Conservation (phyloP, 1,140 invertebrate species). For the Diorhabda carinulata region DNA sequence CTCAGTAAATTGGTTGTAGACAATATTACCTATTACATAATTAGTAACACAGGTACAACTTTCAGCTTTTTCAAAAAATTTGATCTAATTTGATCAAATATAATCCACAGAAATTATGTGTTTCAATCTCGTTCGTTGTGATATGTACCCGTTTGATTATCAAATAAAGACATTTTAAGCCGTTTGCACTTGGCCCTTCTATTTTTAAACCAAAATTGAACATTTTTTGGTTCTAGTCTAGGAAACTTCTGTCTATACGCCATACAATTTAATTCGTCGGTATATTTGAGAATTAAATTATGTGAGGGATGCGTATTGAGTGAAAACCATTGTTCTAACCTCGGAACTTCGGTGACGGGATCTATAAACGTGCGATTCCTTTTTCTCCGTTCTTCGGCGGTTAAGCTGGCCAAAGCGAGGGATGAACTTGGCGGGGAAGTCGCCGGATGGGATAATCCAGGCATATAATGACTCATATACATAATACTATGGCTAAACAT, state of each 20-base stretch:
- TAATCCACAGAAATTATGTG: no score
- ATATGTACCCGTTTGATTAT: conserved; percentile 46
- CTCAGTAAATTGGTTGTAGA: no score
- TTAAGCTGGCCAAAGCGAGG: conserved; percentile 57
- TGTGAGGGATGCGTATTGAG: conserved; percentile 96
- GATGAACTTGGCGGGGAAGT: conserved; percentile 52
- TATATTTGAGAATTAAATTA: conserved; percentile 94
- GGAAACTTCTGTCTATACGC: conserved; percentile 95
- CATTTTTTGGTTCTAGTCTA: conserved; percentile 93
- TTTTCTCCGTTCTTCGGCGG: conserved; percentile 80
- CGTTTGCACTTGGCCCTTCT: conserved; percentile 93
- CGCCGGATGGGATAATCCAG: conserved; percentile 53
- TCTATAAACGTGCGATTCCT: conserved; percentile 98
- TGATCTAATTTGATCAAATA: no score
- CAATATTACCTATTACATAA: no score
- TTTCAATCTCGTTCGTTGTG: conserved; percentile 39
- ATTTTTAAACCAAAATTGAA: conserved; percentile 97
- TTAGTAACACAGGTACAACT: no score
- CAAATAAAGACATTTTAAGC: conserved; percentile 81
- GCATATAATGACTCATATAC: conserved; percentile 87
- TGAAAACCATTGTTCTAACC: conserved; percentile 95
- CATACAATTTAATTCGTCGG: conserved; percentile 92
- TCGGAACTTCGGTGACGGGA: conserved; percentile 94
- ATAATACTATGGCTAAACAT: conserved; percentile 83
- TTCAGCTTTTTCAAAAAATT: no score